Conservation (phyloP, 2,113 vertebrate genomes). For the Muscicapa adusta region DNA sequence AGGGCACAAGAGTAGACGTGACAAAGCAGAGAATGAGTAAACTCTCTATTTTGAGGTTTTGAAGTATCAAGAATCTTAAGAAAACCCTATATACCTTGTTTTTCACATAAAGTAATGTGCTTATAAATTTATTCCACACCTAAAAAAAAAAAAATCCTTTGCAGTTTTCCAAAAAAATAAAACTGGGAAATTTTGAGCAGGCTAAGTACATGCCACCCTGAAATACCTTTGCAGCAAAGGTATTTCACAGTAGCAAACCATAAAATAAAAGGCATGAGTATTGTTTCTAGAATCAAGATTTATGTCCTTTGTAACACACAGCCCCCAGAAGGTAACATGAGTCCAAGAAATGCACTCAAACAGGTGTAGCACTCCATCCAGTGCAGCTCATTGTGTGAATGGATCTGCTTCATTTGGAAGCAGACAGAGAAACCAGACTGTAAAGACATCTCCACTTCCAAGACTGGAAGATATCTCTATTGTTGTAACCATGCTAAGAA, state of each 20-base stretch:
- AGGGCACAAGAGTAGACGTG: background rate
- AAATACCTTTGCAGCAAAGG: background rate
- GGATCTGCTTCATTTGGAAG: background rate
- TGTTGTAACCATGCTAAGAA: background rate
- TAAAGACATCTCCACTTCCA: background rate
- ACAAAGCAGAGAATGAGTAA: background rate
- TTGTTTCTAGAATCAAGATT: background rate
- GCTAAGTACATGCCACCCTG: background rate
- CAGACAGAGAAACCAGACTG: background rate
- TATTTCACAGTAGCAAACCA: background rate
- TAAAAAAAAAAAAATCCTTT: background rate
- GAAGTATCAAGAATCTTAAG: background rate
- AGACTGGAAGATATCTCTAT: background rate
- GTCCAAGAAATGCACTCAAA: background rate
- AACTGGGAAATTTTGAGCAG: background rate
- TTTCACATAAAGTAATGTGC: background rate
- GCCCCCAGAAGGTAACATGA: background rate
- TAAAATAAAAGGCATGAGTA: background rate
- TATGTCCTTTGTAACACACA: background rate
- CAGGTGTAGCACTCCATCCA: background rate
- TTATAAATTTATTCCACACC: background rate
- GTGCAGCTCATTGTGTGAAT: no score
- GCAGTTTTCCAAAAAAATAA: background rate
- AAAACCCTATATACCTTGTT: background rate
- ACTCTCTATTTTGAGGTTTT: background rate